Evolutionary conservation across 2,113 vertebrate genomes (phyloP).

Genomic region (Perca fluviatilis): DNA sequence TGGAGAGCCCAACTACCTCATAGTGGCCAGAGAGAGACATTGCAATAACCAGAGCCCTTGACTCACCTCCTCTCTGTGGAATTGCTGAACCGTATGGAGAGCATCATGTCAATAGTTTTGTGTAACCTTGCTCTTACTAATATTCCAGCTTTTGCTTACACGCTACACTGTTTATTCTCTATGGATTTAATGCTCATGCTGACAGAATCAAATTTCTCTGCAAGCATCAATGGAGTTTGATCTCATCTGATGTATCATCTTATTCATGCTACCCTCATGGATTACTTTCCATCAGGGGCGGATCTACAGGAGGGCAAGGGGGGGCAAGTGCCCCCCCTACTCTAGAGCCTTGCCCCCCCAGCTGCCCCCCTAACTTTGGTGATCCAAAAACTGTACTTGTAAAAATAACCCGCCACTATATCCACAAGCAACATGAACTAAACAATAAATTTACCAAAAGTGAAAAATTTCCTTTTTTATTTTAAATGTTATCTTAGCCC

Average conservation of each 20-base stretch:
- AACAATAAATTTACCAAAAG: no score
- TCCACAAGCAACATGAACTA: no score
- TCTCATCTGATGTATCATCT: background rate
- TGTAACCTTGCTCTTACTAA: background rate
- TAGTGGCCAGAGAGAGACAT: conserved; percentile 2
- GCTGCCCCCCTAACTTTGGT: no score
- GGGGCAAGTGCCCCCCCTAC: no score
- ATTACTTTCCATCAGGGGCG: conserved; percentile 4
- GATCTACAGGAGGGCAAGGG: no score
- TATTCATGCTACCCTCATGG: background rate
- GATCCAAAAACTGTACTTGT: no score
- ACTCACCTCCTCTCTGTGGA: background rate
- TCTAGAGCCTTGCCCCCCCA: no score
- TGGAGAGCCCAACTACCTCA: background rate
- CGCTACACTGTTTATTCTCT: background rate
- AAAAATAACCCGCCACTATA: no score
- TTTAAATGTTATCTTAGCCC: no score
- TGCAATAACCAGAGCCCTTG: background rate
- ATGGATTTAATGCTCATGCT: background rate
- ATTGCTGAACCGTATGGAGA: background rate
- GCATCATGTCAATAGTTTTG: background rate
- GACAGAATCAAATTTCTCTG: conserved; percentile 16
- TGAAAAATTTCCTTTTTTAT: no score
- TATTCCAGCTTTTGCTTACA: conserved; percentile 3
- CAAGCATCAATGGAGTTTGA: background rate